A percentile compares a stretch with the other conserved stretches of the same genome.
phyloP scores from a whole-genome alignment of 2,797 vertebrate genomes.

The Rousettus madagascariensis region DNA sequence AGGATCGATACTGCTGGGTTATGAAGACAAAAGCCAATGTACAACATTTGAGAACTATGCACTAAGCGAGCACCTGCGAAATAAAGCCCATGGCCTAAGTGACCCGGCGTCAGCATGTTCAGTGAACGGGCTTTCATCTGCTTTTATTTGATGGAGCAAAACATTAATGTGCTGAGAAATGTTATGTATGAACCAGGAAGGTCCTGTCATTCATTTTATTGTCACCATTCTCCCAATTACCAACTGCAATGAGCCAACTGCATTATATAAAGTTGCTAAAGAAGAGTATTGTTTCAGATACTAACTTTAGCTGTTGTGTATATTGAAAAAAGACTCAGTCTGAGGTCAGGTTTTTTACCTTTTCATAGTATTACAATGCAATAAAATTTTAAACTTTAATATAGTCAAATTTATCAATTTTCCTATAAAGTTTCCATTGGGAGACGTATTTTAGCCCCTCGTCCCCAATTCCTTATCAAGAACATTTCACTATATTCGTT shows the following conservation, averaged over 20 bases:
- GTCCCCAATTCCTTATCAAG: background rate
- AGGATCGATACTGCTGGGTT: background rate
- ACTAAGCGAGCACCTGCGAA: background rate
- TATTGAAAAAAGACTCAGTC: background rate
- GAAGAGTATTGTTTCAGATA: background rate
- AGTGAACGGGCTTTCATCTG: background rate
- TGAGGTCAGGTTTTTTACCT: background rate
- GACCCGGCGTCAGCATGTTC: background rate
- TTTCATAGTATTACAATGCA: background rate
- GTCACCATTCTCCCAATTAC: background rate
- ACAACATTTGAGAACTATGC: background rate
- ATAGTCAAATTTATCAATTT: background rate
- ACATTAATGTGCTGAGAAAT: background rate
- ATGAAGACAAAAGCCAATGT: background rate
- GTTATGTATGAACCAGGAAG: background rate
- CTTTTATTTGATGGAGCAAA: background rate
- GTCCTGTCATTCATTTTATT: background rate
- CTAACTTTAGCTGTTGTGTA: background rate
- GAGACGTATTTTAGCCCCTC: background rate
- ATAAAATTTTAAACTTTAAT: background rate
- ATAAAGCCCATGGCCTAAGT: background rate
- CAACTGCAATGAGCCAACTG: background rate
- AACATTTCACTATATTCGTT: background rate
- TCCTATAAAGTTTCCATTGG: background rate
- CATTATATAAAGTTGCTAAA: background rate